phyloP scores from a whole-genome alignment of 1,140 invertebrate species.

The Pseudomyrmex cubaensis region DNA sequence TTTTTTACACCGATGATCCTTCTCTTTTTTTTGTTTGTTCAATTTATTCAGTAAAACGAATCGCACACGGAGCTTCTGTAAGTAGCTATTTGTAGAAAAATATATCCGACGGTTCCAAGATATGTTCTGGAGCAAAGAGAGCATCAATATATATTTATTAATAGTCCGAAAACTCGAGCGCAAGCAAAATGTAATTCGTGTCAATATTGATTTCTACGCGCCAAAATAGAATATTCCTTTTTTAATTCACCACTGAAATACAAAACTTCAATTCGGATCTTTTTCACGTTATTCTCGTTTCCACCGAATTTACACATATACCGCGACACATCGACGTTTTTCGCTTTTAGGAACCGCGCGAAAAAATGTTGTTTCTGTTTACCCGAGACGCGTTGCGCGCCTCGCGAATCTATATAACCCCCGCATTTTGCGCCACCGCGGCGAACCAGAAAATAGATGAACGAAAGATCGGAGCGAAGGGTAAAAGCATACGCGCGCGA shows the following conservation, averaged over 20 bases:
- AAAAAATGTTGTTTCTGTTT: slow-evolving; percentile 23
- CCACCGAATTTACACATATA: neutral
- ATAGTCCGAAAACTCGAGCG: slow-evolving; percentile 5
- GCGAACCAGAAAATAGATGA: slow-evolving; percentile 53
- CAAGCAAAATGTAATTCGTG: neutral
- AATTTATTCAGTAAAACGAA: no score
- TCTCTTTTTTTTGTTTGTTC: no score
- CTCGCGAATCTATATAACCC: slow-evolving; percentile 18
- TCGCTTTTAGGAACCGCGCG: neutral
- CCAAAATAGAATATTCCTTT: no score
- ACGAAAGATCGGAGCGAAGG: slow-evolving; percentile 42
- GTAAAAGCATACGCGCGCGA: slow-evolving; percentile 28
- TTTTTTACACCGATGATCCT: no score
- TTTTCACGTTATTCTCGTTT: neutral
- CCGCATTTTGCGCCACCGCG: slow-evolving; percentile 16
- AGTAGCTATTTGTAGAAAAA: no score
- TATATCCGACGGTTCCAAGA: no score
- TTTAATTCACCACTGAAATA: neutral
- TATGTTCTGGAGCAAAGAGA: no score
- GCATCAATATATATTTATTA: no score
- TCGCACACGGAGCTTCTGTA: no score
- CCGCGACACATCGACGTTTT: slow-evolving; percentile 2
- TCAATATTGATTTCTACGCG: no score
- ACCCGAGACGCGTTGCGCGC: neutral
- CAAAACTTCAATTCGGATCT: neutral